Evolutionary conservation across 2,797 vertebrate genomes (phyloP).

Genomic region (Acanthornis magna): DNA sequence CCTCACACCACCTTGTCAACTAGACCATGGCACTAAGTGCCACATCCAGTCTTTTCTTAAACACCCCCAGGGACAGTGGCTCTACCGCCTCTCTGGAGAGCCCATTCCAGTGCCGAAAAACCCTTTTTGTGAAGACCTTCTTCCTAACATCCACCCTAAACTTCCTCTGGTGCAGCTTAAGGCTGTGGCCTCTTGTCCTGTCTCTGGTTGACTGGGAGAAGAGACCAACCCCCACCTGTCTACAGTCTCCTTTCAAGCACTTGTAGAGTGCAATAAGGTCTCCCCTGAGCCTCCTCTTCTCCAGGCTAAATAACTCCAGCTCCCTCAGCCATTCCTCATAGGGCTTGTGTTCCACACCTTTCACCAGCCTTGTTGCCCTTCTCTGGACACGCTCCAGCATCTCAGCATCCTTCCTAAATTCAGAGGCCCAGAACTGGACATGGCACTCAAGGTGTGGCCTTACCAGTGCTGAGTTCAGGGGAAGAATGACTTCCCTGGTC

Average conservation of each 20-base stretch:
- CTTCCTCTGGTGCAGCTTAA: background rate
- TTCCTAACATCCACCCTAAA: background rate
- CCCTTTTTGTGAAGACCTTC: background rate
- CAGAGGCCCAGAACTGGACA: background rate
- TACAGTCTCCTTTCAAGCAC: background rate
- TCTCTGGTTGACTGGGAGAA: background rate
- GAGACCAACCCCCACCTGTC: too few relatives aligned
- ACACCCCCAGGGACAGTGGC: background rate
- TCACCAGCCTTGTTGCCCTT: background rate
- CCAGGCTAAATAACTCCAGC: background rate
- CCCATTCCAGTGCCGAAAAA: background rate
- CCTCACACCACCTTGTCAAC: background rate
- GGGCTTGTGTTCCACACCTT: background rate
- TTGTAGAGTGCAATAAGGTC: background rate
- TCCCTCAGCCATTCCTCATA: background rate
- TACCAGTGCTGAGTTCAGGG: background rate
- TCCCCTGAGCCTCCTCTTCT: background rate
- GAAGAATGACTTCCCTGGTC: background rate
- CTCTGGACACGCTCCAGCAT: background rate
- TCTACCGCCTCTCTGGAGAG: background rate
- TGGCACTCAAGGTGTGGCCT: rapidly evolving
- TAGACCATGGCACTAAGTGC: background rate
- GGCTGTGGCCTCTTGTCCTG: background rate
- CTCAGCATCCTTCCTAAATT: background rate
- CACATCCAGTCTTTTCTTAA: background rate